A percentile compares a stretch with the other conserved stretches of the same genome.
Evolutionary conservation across 2,888 invertebrate species (phyloP).

Genomic region (Drosophila multiciliata): DNA sequence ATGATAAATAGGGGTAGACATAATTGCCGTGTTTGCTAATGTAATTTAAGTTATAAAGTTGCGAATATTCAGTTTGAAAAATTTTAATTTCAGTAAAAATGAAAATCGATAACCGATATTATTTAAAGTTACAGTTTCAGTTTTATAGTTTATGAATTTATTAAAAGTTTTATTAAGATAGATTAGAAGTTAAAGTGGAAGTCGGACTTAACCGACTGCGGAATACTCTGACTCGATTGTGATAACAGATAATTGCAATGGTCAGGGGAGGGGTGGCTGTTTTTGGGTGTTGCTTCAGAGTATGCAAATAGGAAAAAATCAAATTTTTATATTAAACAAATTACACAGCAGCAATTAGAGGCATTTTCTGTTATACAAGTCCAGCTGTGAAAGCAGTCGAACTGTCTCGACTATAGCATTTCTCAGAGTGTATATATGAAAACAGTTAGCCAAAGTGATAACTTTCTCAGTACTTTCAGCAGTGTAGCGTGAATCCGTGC

Average conservation of each 20-base stretch:
- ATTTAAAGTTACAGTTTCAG: not conserved
- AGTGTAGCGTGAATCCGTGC: constrained; percentile 90
- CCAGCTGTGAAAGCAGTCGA: not conserved
- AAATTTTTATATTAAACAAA: not conserved
- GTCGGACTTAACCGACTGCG: not conserved
- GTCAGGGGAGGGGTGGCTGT: not conserved
- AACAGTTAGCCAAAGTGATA: constrained; percentile 26
- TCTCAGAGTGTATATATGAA: not conserved
- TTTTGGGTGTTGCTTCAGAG: not conserved
- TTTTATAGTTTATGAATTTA: not conserved
- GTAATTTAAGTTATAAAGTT: too few relatives aligned
- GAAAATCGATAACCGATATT: not conserved
- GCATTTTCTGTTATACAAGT: too few relatives aligned
- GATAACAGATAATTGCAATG: too few relatives aligned
- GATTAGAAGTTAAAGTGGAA: not conserved
- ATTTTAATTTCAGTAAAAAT: not conserved
- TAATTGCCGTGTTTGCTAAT: too few relatives aligned
- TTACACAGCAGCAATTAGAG: not conserved
- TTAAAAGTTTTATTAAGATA: not conserved
- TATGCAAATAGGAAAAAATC: not conserved
- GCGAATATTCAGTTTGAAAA: too few relatives aligned
- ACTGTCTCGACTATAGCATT: not conserved
- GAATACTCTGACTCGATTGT: not conserved
- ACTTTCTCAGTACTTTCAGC: constrained; percentile 85
- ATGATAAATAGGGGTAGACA: too few relatives aligned